Conservation (phyloP, 2,888 invertebrate species). For the Xestia sexstrigata region DNA sequence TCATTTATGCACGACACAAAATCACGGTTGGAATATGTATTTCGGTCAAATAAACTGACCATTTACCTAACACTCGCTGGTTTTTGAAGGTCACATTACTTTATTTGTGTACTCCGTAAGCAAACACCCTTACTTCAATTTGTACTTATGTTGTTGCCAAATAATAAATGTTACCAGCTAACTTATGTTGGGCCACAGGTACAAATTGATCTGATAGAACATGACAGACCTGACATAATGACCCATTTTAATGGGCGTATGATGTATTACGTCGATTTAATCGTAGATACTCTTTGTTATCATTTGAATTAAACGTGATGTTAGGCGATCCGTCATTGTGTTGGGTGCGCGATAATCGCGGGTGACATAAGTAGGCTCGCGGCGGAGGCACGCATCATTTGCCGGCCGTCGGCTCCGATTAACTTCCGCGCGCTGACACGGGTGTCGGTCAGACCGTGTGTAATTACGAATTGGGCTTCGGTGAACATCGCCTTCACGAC, state of each 20-base stretch:
- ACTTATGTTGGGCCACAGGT: neutral
- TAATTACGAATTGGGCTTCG: constrained; percentile 80
- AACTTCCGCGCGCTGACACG: constrained; percentile 81
- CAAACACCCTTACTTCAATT: neutral
- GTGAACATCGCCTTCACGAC: constrained; percentile 74
- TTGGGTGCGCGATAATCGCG: constrained; percentile 81
- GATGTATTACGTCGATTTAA: constrained; percentile 65
- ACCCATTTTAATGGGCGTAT: constrained; percentile 55
- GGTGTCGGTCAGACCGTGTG: constrained; percentile 76
- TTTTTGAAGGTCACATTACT: constrained; percentile 8
- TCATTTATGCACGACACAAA: constrained; percentile 41
- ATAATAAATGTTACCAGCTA: neutral
- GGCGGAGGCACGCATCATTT: constrained; percentile 87
- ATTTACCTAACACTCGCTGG: neutral
- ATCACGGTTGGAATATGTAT: constrained; percentile 39
- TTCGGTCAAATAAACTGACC: constrained; percentile 31
- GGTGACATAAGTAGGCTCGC: constrained; percentile 84
- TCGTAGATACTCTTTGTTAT: constrained; percentile 64
- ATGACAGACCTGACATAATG: constrained; percentile 60
- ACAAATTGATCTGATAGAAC: constrained; percentile 53
- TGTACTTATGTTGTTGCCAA: constrained; percentile 3
- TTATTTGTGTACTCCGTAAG: neutral
- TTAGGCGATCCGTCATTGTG: constrained; percentile 79
- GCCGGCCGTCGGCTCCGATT: constrained; percentile 84
- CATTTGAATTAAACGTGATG: constrained; percentile 64